Conservation (phyloP, 1,140 invertebrate genomes). For the Pogonus chalceus region DNA sequence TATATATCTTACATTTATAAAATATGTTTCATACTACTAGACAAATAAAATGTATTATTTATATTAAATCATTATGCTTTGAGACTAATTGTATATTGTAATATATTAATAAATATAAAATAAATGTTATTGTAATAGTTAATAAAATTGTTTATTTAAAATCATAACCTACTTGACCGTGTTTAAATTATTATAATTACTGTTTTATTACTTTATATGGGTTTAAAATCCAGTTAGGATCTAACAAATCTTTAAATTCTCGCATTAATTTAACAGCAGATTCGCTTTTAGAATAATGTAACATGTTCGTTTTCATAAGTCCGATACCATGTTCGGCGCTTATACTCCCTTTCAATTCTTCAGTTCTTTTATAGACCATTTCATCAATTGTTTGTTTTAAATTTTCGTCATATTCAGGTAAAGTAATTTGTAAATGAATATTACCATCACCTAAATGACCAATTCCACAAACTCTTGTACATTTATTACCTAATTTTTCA, state of each 20-base stretch:
- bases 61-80: no score
- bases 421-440: slow-evolving; percentile 80
- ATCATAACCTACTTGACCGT: no score
- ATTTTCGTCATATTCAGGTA: slow-evolving; percentile 55
- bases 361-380: slow-evolving; percentile 81
- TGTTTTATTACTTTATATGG: slow-evolving; percentile 98
- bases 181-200: no score
- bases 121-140: no score
- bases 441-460: slow-evolving; percentile 88
- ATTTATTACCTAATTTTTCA: slow-evolving; percentile 47
- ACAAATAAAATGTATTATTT: no score
- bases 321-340: slow-evolving; percentile 96
- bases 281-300: slow-evolving; percentile 72
- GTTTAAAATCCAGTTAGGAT: slow-evolving; percentile 90
- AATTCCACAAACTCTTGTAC: slow-evolving; percentile 67
- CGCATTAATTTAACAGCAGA: slow-evolving; percentile 73
- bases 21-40: no score
- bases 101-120: no score
- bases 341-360: slow-evolving; percentile 72
- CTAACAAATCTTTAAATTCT: slow-evolving; percentile 72
- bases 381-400: slow-evolving; percentile 71
- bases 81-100: no score
- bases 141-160: no score
- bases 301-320: slow-evolving; percentile 76
- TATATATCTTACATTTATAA: no score